phyloP scores from a whole-genome alignment of 1,140 invertebrate species.

The Ostrea denselamellosa region DNA sequence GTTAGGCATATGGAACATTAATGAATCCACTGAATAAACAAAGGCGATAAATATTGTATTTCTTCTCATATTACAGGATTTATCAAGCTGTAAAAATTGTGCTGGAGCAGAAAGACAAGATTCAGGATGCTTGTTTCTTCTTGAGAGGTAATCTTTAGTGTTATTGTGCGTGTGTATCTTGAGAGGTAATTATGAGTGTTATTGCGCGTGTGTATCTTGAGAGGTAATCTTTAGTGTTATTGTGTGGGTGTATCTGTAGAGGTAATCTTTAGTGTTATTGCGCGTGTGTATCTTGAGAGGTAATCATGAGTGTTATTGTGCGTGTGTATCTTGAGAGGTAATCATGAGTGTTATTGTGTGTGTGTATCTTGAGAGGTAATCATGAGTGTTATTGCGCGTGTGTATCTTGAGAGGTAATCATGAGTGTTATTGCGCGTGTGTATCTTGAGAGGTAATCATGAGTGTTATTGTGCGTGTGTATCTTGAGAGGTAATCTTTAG shows the following conservation, averaged over 20 bases:
- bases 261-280: constrained; percentile 32
- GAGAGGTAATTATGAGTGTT: too few species aligned
- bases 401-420: constrained; percentile 61
- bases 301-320: neutral
- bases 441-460: constrained; percentile 60
- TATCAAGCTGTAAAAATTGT: constrained; percentile 56
- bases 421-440: neutral
- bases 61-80: constrained; percentile 45
- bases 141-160: constrained; percentile 56
- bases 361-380: constrained; percentile 61
- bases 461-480: neutral
- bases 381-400: neutral
- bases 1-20: too few species aligned
- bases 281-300: constrained; percentile 57
- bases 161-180: neutral
- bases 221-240: constrained; percentile 47
- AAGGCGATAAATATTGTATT: neutral
- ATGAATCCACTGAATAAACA: too few species aligned
- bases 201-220: too few species aligned
- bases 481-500: constrained; percentile 59
- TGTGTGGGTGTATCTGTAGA: constrained; percentile 48
- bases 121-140: constrained; percentile 65
- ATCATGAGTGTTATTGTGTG: neutral
- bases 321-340: constrained; percentile 60
- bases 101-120: constrained; percentile 61